Evolutionary conservation across 2,888 invertebrate species (phyloP).

Genomic region (Polydesmus complanatus): DNA sequence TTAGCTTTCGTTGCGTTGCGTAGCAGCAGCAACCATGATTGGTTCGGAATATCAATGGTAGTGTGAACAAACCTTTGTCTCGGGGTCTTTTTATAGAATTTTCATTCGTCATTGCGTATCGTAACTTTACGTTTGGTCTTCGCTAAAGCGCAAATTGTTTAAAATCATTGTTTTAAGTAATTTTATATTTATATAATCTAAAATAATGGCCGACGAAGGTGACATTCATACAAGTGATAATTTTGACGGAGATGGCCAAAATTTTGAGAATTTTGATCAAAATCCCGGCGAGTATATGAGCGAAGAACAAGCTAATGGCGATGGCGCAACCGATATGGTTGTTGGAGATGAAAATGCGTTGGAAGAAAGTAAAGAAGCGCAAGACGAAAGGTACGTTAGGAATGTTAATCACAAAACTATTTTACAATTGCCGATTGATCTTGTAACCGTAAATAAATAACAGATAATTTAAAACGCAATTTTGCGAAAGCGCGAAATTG

Average conservation of each 20-base stretch:
- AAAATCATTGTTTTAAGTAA: too few species aligned
- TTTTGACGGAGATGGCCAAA: conserved; percentile 14
- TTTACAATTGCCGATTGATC: neutral
- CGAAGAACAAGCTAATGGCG: neutral
- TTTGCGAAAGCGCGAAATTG: neutral
- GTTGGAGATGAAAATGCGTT: neutral
- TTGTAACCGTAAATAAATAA: neutral
- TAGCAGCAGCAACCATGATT: too few species aligned
- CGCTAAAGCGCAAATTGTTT: too few species aligned
- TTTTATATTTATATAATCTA: too few species aligned
- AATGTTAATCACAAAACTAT: too few species aligned
- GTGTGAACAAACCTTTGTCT: too few species aligned
- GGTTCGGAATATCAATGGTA: too few species aligned
- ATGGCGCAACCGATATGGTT: neutral
- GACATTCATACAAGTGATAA: neutral
- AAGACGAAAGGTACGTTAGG: neutral
- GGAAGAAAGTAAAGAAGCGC: neutral
- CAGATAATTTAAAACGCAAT: neutral
- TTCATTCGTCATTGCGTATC: too few species aligned
- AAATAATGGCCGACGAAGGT: neutral
- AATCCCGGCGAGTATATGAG: neutral
- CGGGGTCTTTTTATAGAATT: too few species aligned
- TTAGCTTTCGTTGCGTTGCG: too few species aligned
- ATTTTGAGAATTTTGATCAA: conserved; percentile 17
- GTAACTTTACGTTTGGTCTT: too few species aligned